phyloP scores from a whole-genome alignment of 1,140 invertebrate species.

The Sarcophaga bullata region DNA sequence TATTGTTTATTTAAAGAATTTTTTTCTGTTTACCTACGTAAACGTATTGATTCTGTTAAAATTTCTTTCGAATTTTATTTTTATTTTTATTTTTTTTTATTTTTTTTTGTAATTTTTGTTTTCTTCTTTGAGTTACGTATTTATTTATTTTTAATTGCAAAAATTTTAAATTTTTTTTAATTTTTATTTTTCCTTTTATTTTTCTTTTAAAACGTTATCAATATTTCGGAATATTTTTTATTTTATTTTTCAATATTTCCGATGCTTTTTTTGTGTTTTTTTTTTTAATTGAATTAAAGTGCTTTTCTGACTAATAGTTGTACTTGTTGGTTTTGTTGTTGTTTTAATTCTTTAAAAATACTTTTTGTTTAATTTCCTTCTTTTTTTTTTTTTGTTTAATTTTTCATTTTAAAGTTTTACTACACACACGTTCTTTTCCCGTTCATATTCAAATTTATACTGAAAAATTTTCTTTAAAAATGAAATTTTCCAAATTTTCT shows the following conservation, averaged over 20 bases:
- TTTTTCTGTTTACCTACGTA: neutral
- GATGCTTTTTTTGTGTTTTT: neutral
- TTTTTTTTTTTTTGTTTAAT: neutral
- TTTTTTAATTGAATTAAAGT: neutral
- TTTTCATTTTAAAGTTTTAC: neutral
- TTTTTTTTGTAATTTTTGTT: neutral
- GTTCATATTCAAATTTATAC: slow-evolving; percentile 23
- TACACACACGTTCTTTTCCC: neutral
- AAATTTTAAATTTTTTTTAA: too few species aligned
- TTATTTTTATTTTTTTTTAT: neutral
- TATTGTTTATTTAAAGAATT: neutral
- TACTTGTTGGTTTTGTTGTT: neutral
- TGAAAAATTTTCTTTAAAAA: slow-evolving; percentile 12
- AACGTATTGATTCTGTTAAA: neutral
- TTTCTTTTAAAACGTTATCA: too few species aligned
- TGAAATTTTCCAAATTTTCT: slow-evolving; percentile 11
- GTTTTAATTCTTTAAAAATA: neutral
- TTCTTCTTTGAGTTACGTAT: neutral
- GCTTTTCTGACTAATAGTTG: neutral
- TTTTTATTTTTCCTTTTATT: too few species aligned
- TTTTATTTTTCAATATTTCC: neutral
- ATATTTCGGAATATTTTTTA: slow-evolving; percentile 10
- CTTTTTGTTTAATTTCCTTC: slow-evolving; percentile 8
- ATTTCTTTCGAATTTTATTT: neutral
- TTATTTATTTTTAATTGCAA: too few species aligned